Evolutionary conservation across 53 echinoderm and acorn worm species (phyloP), one percentile per base, ranked within the genome.

Genomic region (Paelopatides confundens): DNA sequence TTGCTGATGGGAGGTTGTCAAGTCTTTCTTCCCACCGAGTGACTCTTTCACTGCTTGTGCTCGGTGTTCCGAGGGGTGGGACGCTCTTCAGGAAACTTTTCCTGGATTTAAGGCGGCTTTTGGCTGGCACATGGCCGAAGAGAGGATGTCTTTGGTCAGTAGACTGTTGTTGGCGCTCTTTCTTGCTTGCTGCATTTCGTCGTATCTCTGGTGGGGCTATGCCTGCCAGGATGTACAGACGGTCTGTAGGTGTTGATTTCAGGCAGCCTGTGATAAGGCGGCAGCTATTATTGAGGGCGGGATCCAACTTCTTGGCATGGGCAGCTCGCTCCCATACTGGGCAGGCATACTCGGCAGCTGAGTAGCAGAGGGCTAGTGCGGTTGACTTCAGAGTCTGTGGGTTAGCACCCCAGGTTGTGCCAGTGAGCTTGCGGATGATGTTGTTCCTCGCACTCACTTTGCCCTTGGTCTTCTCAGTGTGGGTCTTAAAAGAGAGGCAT

Each of bases 241-340:
- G n/a, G n/a, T n/a, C n/a, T n/a, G n/a, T n/a, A n/a, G n/a, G n/a
- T n/a, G n/a, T n/a, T n/a, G n/a, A n/a, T n/a, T n/a, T n/a, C n/a
- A n/a, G n/a, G n/a, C n/a, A n/a, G n/a, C n/a, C n/a, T n/a, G n/a
- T n/a, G n/a, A n/a, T n/a, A n/a, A 69, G n/a, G 82, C 82, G 21
- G 82, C 10, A n/a, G 86, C 70, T 11, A 87, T 2, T 17, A 47
- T 69, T 46, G 32, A 52, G 18, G 83, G 87, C 62, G 87, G 87
- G 39, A 24, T 15, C 11, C 87, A 87, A 46, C 82, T 69, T 37
- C n/a, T n/a, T n/a, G n/a, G n/a, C n/a, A n/a, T n/a, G n/a, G n/a
- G n/a, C n/a, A n/a, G n/a, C n/a, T n/a, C n/a, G n/a, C n/a, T 82
- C 87, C 91, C 91, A 78, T 6, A 78, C 87, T 18, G 87, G 81